Percentiles rank a stretch among this genome's conserved stretches.
These are phyloP conservation scores for Trialeurodes vaporariorum DNA, from an alignment of 1,140 invertebrate species.

Conservation along the genomic window DNA sequence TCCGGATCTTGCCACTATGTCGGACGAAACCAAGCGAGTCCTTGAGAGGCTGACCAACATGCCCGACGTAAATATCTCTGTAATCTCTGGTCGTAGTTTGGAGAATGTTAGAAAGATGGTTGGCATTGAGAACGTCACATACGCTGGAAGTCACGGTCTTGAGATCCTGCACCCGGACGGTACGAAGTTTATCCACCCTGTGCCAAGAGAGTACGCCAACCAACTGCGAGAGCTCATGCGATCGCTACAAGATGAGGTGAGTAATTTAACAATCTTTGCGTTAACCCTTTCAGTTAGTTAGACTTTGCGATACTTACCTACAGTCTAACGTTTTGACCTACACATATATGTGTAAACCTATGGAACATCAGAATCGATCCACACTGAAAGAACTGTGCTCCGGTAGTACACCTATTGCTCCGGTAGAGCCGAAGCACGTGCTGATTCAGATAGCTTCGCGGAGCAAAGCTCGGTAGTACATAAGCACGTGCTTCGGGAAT, in stretches of 20 bases:
- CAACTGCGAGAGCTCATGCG: constrained; percentile 67
- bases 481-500: too few relatives aligned
- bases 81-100: constrained; percentile 75
- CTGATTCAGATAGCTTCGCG: too few relatives aligned
- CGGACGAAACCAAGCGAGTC: constrained; percentile 71
- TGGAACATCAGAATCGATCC: too few relatives aligned
- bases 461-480: too few relatives aligned
- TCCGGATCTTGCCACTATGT: constrained; percentile 73
- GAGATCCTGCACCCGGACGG: constrained; percentile 83
- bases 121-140: constrained; percentile 78
- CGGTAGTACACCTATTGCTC: too few relatives aligned
- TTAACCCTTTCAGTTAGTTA: too few relatives aligned
- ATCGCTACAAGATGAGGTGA: constrained; percentile 67
- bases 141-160: constrained; percentile 80
- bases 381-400: too few relatives aligned
- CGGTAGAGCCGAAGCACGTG: too few relatives aligned
- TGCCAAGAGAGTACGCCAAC: constrained; percentile 71
- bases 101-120: constrained; percentile 84
- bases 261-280: too few relatives aligned
- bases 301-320: too few relatives aligned
- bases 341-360: too few relatives aligned
- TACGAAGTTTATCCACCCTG: constrained; percentile 79
- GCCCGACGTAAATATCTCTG: constrained; percentile 76
- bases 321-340: too few relatives aligned
- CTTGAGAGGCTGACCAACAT: constrained; percentile 72